Base-by-base conservation (phyloP, 2,113 vertebrate genomes). In the Lates calcarifer region DNA sequence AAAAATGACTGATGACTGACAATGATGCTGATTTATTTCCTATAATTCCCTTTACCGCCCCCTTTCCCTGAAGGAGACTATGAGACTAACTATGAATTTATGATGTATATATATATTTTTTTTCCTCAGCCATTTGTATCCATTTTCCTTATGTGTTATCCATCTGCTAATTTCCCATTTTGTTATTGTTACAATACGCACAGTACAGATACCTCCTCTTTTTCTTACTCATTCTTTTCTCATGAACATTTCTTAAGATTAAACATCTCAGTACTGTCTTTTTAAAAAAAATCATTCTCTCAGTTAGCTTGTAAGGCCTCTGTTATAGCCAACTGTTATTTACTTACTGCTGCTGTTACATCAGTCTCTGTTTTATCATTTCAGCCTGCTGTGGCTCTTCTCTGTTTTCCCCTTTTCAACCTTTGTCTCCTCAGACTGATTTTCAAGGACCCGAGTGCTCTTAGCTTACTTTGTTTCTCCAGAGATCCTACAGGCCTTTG, bases 41-140 rank as follows among this genome's bases (percentile, higher is more conserved):
- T 24, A 7, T 22, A 2, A 37, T n/a, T 31, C 8, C 8, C 39
- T 4, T 10, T 20, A 11, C 11, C 18, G 9, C 20, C 22, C 6
- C 5, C 35, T 60, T 10, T 33, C 11, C 7, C 18, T 61, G 7
- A 35, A 35, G n/a, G n/a, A n/a, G n/a, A n/a, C n/a, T n/a, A n/a
- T n/a, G n/a, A n/a, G n/a, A n/a, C n/a, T n/a, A n/a, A n/a, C n/a
- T n/a, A n/a, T n/a, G n/a, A n/a, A n/a, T n/a, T n/a, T n/a, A n/a
- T n/a, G n/a, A n/a, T n/a, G n/a, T n/a, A n/a, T n/a, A n/a, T n/a
- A n/a, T n/a, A n/a, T n/a, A n/a, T 17, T 0, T 11, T 14, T 47
- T 20, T 20, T 17, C n/a, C n/a, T 45, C 28, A 0, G 68, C 31
- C 79, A 67, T 74, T 56, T 74, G 26, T 53, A 7, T 68, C 45